Evolutionary conservation across 2,113 vertebrate species (phyloP).

Genomic region (Synchiropus splendidus): DNA sequence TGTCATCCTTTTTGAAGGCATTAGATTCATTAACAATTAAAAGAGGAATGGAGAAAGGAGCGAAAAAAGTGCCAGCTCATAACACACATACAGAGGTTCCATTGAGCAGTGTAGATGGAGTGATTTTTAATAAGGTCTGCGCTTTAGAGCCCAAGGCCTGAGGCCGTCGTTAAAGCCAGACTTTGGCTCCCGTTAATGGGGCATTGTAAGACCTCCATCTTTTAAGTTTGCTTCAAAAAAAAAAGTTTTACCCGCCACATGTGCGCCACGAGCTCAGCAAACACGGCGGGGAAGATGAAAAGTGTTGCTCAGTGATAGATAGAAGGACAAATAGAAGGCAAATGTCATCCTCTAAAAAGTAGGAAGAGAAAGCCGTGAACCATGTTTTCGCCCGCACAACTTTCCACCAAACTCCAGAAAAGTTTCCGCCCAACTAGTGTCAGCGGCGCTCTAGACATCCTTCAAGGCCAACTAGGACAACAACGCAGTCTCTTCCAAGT

Average conservation of each 20-base stretch:
- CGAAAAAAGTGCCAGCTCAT: conserved; percentile 54
- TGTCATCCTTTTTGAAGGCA: conserved; percentile 70
- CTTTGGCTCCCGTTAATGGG: conserved; percentile 56
- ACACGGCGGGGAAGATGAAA: conserved; percentile 11
- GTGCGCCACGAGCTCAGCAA: conserved; percentile 26
- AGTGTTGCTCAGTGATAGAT: too few relatives aligned
- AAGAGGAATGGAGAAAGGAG: conserved; percentile 46
- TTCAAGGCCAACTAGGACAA: conserved; percentile 32
- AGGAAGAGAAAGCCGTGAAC: too few relatives aligned
- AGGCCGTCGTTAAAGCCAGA: conserved; percentile 51
- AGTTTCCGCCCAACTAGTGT: conserved; percentile 17
- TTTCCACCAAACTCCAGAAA: neutral
- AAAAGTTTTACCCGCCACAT: conserved; percentile 23
- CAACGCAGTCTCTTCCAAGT: conserved; percentile 27
- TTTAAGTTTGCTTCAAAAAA: conserved; percentile 45
- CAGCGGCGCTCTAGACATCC: conserved; percentile 31
- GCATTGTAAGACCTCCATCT: conserved; percentile 53
- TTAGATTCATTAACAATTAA: conserved; percentile 76
- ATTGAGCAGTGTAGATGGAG: conserved; percentile 69
- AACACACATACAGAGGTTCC: conserved; percentile 67
- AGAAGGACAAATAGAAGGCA: too few relatives aligned
- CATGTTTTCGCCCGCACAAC: too few relatives aligned
- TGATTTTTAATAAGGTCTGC: conserved; percentile 70
- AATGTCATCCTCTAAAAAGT: too few relatives aligned
- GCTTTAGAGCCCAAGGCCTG: conserved; percentile 47